Percentiles rank a stretch among this genome's conserved stretches.
Conservation (phyloP, 2,888 invertebrate species). For the Acanthosoma haemorrhoidale region DNA sequence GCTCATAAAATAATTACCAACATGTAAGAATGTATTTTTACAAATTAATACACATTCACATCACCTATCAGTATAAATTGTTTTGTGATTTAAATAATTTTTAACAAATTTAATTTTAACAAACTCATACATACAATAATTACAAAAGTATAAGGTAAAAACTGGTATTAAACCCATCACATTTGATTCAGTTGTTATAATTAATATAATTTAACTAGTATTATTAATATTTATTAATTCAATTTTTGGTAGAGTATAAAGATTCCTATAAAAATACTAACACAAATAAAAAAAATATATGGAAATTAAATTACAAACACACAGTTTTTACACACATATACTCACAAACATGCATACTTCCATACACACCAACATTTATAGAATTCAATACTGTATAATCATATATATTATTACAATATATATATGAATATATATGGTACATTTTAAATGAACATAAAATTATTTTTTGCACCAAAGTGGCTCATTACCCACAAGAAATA, state of each 20-base stretch:
- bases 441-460: not conserved
- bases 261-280: not conserved
- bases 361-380: not conserved
- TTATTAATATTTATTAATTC: slow-evolving; percentile 5
- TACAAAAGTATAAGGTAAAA: slow-evolving; percentile 10
- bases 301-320: not conserved
- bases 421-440: slow-evolving; percentile 1
- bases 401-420: not conserved
- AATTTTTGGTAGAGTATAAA: slow-evolving; percentile 9
- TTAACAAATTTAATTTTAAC: not conserved
- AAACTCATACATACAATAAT: not conserved
- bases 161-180: slow-evolving; percentile 7
- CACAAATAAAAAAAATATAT: slow-evolving; percentile 3
- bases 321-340: not conserved
- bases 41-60: too few species aligned
- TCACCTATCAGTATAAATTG: too few species aligned
- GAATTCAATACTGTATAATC: not conserved
- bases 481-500: slow-evolving; percentile 15
- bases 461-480: slow-evolving; percentile 12
- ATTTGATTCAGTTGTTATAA: slow-evolving; percentile 10
- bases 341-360: not conserved
- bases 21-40: too few species aligned
- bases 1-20: too few species aligned
- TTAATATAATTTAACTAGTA: slow-evolving; percentile 4
- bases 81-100: too few species aligned